Evolutionary conservation across 2,797 vertebrate species (phyloP).

Genomic region (Peromyscus aztecus): DNA sequence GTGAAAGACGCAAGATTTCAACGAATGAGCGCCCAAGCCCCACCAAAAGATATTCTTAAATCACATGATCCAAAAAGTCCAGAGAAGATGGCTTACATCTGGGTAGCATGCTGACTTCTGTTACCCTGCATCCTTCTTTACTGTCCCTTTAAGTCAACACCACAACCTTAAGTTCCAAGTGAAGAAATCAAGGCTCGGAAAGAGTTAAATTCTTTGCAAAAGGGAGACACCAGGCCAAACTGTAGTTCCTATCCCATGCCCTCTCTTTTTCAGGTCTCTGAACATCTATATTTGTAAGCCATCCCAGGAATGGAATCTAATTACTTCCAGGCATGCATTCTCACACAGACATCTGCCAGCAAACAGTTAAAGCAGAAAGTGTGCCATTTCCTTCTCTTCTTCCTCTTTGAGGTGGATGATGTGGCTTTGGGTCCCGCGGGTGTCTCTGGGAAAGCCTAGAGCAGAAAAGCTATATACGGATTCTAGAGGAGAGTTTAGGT

Average conservation of each 20-base stretch:
- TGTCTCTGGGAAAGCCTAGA: conserved; percentile 23
- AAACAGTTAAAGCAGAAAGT: not conserved
- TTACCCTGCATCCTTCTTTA: not conserved
- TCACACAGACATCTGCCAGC: not conserved
- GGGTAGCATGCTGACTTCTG: not conserved
- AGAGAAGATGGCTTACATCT: not conserved
- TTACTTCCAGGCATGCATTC: not conserved
- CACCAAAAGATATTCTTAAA: not conserved
- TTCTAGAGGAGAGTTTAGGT: conserved; percentile 1
- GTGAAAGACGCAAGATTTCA: not conserved
- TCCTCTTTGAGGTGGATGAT: not conserved
- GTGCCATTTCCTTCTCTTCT: not conserved
- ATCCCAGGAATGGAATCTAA: not conserved
- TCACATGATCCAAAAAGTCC: not conserved
- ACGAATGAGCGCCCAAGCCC: not conserved
- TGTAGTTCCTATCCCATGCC: not conserved
- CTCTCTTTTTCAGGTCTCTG: not conserved
- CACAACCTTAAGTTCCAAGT: not conserved
- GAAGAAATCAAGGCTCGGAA: not conserved
- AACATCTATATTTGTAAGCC: not conserved
- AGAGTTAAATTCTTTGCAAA: not conserved
- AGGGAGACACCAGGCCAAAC: not conserved
- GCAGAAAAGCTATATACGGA: not conserved
- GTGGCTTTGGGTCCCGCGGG: not conserved
- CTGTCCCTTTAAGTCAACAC: not conserved